phyloP scores from a whole-genome alignment of 1,140 invertebrate genomes.

The Pantala flavescens region DNA sequence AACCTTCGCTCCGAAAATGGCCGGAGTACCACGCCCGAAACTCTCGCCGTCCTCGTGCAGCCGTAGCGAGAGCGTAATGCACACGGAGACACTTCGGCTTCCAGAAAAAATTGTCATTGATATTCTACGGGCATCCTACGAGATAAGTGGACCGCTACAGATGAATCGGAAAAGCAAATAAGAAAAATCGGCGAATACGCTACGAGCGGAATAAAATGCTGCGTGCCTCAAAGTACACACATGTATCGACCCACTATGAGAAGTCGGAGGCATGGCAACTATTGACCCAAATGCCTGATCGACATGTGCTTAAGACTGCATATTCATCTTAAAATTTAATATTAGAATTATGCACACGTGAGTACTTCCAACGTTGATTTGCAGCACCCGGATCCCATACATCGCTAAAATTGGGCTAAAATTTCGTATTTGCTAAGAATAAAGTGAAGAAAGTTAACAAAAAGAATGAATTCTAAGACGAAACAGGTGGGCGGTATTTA shows the following conservation, averaged over 20 bases:
- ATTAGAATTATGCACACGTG: too few species aligned
- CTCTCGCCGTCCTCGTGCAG: not conserved
- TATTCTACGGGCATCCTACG: not conserved
- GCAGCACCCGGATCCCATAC: too few species aligned
- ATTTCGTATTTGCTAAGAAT: too few species aligned
- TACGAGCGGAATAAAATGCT: not conserved
- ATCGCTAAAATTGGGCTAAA: too few species aligned
- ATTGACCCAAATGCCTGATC: not conserved
- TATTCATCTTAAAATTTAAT: too few species aligned
- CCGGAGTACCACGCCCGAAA: constrained; percentile 4
- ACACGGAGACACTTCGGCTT: not conserved
- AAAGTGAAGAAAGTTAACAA: too few species aligned
- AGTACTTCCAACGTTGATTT: too few species aligned
- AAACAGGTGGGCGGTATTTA: not conserved
- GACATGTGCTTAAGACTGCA: not conserved
- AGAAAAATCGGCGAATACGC: not conserved
- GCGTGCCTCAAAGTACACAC: not conserved
- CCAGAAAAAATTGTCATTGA: not conserved
- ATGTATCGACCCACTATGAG: not conserved
- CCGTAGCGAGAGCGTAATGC: not conserved
- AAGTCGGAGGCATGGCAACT: not conserved
- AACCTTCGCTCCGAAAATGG: constrained; percentile 7
- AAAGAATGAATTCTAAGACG: not conserved
- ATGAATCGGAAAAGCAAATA: not conserved
- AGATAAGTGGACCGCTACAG: not conserved